phyloP scores from a whole-genome alignment of 2,888 invertebrate species.

The Chaetoderma sp. region DNA sequence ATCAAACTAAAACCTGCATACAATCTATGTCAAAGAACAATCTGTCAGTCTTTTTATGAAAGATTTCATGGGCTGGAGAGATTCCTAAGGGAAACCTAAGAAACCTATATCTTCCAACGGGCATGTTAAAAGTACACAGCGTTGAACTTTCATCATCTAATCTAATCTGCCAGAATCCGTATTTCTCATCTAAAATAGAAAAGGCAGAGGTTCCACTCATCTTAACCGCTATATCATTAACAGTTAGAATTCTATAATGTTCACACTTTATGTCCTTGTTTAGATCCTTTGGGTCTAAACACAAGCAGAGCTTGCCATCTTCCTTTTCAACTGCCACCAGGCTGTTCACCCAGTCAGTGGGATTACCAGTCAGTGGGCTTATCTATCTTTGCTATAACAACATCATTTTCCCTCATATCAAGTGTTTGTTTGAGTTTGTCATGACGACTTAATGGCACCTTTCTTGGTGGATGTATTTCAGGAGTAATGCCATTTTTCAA shows the following conservation, averaged over 20 bases:
- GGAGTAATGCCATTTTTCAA: not conserved
- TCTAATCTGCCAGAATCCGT: conserved; percentile 37
- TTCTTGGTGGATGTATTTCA: not conserved
- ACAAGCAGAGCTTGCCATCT: too few relatives aligned
- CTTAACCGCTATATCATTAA: not conserved
- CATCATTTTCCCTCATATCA: not conserved
- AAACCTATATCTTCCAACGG: conserved; percentile 29
- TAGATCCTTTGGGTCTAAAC: too few relatives aligned
- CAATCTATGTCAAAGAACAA: too few relatives aligned
- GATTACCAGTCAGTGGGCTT: too few relatives aligned
- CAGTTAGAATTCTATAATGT: too few relatives aligned
- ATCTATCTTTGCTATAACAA: not conserved
- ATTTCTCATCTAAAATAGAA: conserved; percentile 31
- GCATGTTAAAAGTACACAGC: conserved; percentile 40
- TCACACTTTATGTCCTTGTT: too few relatives aligned
- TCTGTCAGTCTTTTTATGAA: conserved; percentile 31
- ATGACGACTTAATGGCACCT: not conserved
- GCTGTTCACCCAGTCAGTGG: too few relatives aligned
- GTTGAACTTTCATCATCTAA: conserved; percentile 33
- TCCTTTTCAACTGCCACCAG: too few relatives aligned
- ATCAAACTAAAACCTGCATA: too few relatives aligned
- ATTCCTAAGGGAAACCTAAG: conserved; percentile 36
- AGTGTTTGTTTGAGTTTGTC: not conserved
- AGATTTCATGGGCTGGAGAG: conserved; percentile 28
- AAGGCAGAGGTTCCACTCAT: conserved; percentile 31